Conservation (phyloP, 2,888 invertebrate genomes). For the Pachydiplax longipennis region DNA sequence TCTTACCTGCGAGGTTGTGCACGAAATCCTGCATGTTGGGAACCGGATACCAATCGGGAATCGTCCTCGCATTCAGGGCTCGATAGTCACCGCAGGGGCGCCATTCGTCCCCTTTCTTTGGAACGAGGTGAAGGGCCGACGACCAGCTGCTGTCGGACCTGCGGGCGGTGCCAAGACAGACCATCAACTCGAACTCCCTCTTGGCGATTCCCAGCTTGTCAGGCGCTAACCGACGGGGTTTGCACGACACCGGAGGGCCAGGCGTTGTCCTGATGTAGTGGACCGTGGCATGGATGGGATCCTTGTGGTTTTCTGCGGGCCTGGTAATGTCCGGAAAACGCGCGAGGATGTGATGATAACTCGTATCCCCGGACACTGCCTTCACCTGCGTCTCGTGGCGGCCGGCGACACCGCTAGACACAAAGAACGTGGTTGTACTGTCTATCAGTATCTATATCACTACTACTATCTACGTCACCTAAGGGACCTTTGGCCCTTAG, state of each 20-base stretch:
- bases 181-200: slow-evolving; percentile 54
- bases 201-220: slow-evolving; percentile 53
- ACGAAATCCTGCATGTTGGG: background rate
- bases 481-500: no score
- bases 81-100: slow-evolving; percentile 58
- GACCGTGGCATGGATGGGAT: slow-evolving; percentile 49
- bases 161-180: slow-evolving; percentile 52
- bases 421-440: no score
- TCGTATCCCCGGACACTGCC: no score
- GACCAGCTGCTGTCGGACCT: slow-evolving; percentile 54
- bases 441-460: no score
- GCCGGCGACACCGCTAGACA: no score
- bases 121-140: slow-evolving; percentile 55
- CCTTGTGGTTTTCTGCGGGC: slow-evolving; percentile 19
- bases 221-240: slow-evolving; percentile 54
- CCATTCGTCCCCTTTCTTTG: slow-evolving; percentile 54
- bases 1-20: background rate
- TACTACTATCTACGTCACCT: no score
- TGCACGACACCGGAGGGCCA: slow-evolving; percentile 51
- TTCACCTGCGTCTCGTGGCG: no score
- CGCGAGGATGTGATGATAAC: slow-evolving; percentile 47
- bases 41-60: slow-evolving; percentile 56
- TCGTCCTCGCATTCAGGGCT: slow-evolving; percentile 57
- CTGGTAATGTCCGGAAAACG: slow-evolving; percentile 49
- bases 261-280: slow-evolving; percentile 53